A percentile compares a stretch with the other conserved stretches of the same genome.
These are phyloP conservation scores for Drosophila setosimentum DNA, from an alignment of 2,888 invertebrate species.

Conservation along the genomic window DNA sequence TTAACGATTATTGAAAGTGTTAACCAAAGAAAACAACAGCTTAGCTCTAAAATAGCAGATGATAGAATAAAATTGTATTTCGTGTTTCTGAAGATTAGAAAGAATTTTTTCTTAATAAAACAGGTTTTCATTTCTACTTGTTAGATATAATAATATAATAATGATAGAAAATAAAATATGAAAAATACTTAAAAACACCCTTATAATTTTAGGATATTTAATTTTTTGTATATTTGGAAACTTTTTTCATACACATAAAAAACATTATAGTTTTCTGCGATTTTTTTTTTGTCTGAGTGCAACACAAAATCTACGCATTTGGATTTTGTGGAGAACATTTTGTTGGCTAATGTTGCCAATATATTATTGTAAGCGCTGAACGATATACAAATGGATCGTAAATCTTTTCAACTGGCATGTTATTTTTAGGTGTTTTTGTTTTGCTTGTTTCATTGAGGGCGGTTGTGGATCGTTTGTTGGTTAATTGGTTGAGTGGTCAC, in stretches of 20 bases:
- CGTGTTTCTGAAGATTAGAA: no score
- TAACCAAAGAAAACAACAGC: not conserved
- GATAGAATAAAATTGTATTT: not conserved
- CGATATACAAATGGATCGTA: conserved; percentile 62
- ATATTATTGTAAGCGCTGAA: conserved; percentile 28
- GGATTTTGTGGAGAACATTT: not conserved
- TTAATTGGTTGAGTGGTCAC: conserved; percentile 36
- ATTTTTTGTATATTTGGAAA: not conserved
- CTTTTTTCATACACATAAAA: not conserved
- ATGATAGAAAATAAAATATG: not conserved
- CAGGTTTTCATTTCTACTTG: not conserved
- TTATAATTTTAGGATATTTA: not conserved
- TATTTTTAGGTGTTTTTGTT: conserved; percentile 9
- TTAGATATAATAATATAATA: not conserved
- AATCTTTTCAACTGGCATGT: conserved; percentile 42
- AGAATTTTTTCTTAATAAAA: not conserved
- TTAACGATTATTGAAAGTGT: not conserved
- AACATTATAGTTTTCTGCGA: not conserved
- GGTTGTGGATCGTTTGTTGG: conserved; percentile 10
- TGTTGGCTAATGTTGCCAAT: not conserved
- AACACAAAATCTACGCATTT: no score
- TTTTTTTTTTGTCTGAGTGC: not conserved
- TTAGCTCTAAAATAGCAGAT: not conserved
- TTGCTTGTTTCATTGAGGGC: conserved; percentile 26
- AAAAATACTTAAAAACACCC: not conserved